Percentiles rank a stretch among this genome's conserved stretches.
These are phyloP conservation scores for Pluvianellus socialis DNA, from an alignment of 2,113 vertebrate genomes.

Conservation along the genomic window DNA sequence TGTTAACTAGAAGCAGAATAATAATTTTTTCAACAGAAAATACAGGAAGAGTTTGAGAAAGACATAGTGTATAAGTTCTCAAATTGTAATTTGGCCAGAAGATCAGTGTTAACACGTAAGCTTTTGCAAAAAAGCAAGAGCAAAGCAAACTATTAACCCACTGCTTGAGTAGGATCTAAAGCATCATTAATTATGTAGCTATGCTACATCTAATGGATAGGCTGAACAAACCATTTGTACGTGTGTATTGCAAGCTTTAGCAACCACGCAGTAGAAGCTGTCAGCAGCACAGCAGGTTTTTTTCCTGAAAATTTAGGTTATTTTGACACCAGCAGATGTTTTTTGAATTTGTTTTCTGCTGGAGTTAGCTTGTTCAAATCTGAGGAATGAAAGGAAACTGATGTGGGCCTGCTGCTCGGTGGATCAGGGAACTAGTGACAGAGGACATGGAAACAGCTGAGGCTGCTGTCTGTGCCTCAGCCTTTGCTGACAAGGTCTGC, in stretches of 20 bases:
- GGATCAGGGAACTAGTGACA: background rate
- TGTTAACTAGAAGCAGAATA: background rate
- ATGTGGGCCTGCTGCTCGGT: background rate
- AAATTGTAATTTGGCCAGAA: background rate
- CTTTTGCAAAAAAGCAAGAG: background rate
- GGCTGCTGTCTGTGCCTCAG: background rate
- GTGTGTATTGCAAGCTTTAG: background rate
- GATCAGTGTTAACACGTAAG: fast-evolving
- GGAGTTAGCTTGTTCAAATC: background rate
- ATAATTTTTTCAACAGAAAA: background rate
- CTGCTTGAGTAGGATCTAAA: background rate
- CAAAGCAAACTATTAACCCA: background rate
- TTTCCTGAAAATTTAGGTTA: background rate
- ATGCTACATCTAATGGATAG: background rate
- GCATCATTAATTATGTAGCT: background rate
- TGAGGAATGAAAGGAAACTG: background rate
- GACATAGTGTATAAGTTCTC: background rate
- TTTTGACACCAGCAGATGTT: background rate
- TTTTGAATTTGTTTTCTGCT: background rate
- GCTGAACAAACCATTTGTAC: background rate
- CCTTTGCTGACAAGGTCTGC: background rate
- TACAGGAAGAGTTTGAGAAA: background rate
- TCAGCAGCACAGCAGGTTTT: background rate
- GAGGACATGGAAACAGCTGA: background rate
- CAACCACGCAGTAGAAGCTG: background rate